Evolutionary conservation across 1,140 invertebrate genomes (phyloP), one percentile per base, ranked within the genome.

Genomic region (Hylaeus volcanicus): DNA sequence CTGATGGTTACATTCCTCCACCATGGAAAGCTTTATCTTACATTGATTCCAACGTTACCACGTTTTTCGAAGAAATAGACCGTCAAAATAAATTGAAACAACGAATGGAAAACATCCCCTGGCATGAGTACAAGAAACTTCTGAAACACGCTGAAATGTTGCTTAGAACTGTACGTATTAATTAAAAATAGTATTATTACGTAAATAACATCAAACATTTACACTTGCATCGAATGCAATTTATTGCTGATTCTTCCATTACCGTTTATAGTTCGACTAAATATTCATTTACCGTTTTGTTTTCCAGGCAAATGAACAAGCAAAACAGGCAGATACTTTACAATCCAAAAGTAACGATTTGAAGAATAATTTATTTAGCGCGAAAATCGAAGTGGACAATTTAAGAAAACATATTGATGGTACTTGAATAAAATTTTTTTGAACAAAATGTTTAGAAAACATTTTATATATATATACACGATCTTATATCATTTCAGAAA

Each of bases 1-100:
- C 95, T 12, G 93, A 95, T 37, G 95, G 95, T 26, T 94, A 95
- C n/a, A 95, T 96, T 81, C 96, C 96, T 1, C 95, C 96, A 6
- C 97, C 97, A 0, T 97, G 96, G 93, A 94, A 95, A 75, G 93
- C 94, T 58, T 79, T 97, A 12, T 89, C 93, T 37, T 91, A 94
- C 51, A 93, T 96, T 4, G 91, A 94, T 14, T 89, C 92, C 45
- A 92, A 92, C 12, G 86, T 90, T 1, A 91, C 89, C 1, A 58
- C 61, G 5, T 65, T 92, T 9, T 65, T 90, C 51, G 81, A 87
- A 1, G 82, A 91, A 80, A 80, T 93, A 8, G 83, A 92, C 6
- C 65, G 82, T 0, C 86, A 88, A 56, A 89, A 86, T 41, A 72
- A 85, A 45, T 55, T 93, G 0, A 83, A 85, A 12, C 58, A 88